Evolutionary conservation across 2,797 vertebrate genomes (phyloP), one percentile per base, ranked within the genome.

Genomic region (Eulemur rubriventer): DNA sequence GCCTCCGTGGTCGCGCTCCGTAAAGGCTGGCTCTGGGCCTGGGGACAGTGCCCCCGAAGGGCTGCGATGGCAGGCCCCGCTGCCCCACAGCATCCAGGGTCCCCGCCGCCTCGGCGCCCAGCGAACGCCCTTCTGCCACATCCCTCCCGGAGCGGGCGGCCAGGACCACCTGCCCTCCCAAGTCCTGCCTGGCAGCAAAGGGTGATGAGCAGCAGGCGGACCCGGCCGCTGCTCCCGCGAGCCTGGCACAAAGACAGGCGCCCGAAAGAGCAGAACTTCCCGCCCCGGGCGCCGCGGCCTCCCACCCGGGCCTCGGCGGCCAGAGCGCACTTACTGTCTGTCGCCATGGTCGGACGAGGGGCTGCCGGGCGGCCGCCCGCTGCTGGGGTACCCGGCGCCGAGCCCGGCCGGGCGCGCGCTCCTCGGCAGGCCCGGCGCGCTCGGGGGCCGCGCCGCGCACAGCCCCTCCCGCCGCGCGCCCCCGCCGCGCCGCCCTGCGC

Each of bases 321-420:
- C 41, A 0, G 41, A 84, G 79, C 98, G 84, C 98, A 99, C 99
- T 99, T 98, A 99, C 99, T 99, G 98, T 99, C 99, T 18, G 99
- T 98, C 97, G 98, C 99, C 99, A 99, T 99, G 98, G 98, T 89
- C 89, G 48, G 22, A n/a, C 67, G 9, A 43, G 80, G 69, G 88
- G 80, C 75, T 67, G 69, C 87, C 5, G 57, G 97, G 97, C 79
- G 55, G 91, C 93, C 43, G 94, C 89, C 89, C 1, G 95, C 24
- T 13, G 28, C 96, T 78, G 55, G 89, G 98, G 97, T 84, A 75
- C 88, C 91, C 67, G 59, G 65, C 30, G 46, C 87, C n/a, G 59
- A 84, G 87, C 92, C 84, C 28, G 55, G 35, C 76, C 57, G 76
- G 80, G 35, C 73, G 95, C 97, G 99, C 98, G 97, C 96, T 96